A percentile compares a stretch with the other conserved stretches of the same genome.
Conservation (phyloP, 2,888 invertebrate genomes). For the Ennomos fuscantarius region DNA sequence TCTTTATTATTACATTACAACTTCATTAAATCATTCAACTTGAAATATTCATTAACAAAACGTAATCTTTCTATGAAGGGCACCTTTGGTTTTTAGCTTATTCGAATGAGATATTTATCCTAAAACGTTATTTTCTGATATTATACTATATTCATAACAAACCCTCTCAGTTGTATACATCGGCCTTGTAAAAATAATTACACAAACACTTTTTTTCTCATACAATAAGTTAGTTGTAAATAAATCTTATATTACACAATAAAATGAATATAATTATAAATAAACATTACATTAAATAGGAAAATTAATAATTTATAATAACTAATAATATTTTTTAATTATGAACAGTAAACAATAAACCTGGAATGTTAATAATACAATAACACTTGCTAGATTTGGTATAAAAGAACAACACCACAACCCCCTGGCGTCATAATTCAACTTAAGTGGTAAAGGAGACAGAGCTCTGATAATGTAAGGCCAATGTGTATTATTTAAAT, state of each 20-base stretch:
- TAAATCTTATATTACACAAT: constrained; percentile 81
- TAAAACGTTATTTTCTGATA: constrained; percentile 81
- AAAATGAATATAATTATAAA: constrained; percentile 73
- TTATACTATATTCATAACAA: constrained; percentile 80
- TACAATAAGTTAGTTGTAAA: constrained; percentile 82
- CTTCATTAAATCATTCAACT: constrained; percentile 82
- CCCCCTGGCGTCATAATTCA: constrained; percentile 52
- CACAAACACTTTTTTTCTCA: constrained; percentile 63
- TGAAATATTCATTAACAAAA: constrained; percentile 84
- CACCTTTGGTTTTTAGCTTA: constrained; percentile 95
- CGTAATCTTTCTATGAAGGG: constrained; percentile 88
- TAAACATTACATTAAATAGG: constrained; percentile 71
- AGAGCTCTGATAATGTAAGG: constrained; percentile 52
- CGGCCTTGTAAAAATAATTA: constrained; percentile 77
- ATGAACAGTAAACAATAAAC: constrained; percentile 76
- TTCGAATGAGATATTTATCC: constrained; percentile 84
- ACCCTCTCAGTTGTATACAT: constrained; percentile 77
- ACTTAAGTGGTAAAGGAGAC: constrained; percentile 64
- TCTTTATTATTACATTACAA: constrained; percentile 80
- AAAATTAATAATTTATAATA: constrained; percentile 67
- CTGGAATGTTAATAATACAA: constrained; percentile 83
- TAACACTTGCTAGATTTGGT: constrained; percentile 80
- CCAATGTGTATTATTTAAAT: constrained; percentile 40
- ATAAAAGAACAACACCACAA: constrained; percentile 74
- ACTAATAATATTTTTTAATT: constrained; percentile 70